Evolutionary conservation across 2,113 vertebrate species (phyloP), one percentile per base, ranked within the genome.

Genomic region (Callaeas wilsoni): DNA sequence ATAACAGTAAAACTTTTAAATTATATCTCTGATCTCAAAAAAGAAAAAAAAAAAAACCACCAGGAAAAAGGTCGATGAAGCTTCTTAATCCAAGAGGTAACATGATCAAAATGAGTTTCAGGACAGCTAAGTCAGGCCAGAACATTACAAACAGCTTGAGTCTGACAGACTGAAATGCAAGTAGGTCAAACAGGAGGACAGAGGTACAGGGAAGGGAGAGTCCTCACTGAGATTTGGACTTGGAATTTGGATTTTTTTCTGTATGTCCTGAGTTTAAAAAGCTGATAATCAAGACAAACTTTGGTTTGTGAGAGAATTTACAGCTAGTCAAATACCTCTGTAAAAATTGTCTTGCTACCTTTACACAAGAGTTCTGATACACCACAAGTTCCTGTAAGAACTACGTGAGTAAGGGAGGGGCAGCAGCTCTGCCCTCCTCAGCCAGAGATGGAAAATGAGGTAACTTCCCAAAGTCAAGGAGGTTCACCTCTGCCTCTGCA

Each of bases 71-170:
- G 50, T 91, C 47, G 5, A 80, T 93, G 85, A 88, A 78, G 20
- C 52, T 84, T 77, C 91, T 94, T 96, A 96, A 96, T 96, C 94
- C 84, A 77, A 74, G 67, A 74, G 14, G 89, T 86, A 95, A 87
- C 60, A 73, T 57, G 90, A 79, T 70, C 77, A 94, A 89, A 95
- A 94, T 80, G 63, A 83, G 44, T 94, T 94, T 93, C 59, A 71
- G 71, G 89, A 93, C 78, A 89, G 87, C 65, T 91, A 62, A 76
- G 42, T 67, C 81, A 85, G 60, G n/a, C 47, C 44, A 67, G 16
- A 52, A 30, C 56, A 29, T 64, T 62, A 44, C 42, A 74, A 87
- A 42, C 41, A 79, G 80, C 39, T 76, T 19, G 25, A 92, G 64
- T 44, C 42, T 89, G 86, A 81, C 91, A 91, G 65, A 30, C 16